Evolutionary conservation across 37 sponge, comb jelly and placozoan species (phyloP), one percentile per base, ranked within the genome.

Genomic region (Hormiphora californensis): DNA sequence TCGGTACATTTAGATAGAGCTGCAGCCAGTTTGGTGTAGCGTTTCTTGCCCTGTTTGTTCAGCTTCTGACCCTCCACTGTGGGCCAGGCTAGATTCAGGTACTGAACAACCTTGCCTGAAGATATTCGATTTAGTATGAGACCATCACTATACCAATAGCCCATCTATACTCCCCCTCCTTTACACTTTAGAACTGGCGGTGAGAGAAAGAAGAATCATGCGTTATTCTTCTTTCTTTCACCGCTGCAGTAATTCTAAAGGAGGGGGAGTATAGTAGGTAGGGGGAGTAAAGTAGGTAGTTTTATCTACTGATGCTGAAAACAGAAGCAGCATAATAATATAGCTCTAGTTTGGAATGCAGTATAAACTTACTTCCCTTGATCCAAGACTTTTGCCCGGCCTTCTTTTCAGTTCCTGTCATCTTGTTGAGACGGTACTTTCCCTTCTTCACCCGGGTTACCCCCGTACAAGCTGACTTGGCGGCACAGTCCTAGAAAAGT

Each of bases 351-450:
- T n/a, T n/a, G n/a, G n/a, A n/a, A n/a, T n/a, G n/a, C n/a, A n/a
- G n/a, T n/a, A n/a, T n/a, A n/a, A n/a, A n/a, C 61, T 5, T 30
- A 57, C 61, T 57, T 5, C 61, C 61, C n/a, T 12, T 57, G 30
- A 57, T 25, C n/a, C 27, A 57, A 57, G 61, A 5, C 23, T 57
- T 57, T 30, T 57, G n/a, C 27, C 61, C 61, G 5, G n/a, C 27
- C n/a, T 25, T 28, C 30, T 25, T 12, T 25, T 28, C 27, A 30
- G 27, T 15, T 5, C 27, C 61, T 4, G 61, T 57, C 61, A 28
- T 15, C 61, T 57, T 57, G 61, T 57, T 57, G 17, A 57, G 61
- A 28, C 61, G n/a, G 61, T 57, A 57, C 61, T 57, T 57, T 30
- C 61, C 27, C 61, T 57, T 57, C 3, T 25, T 28, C 30, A 57